phyloP scores from a whole-genome alignment of 2,888 invertebrate species.

The Chydorus sphaericus region DNA sequence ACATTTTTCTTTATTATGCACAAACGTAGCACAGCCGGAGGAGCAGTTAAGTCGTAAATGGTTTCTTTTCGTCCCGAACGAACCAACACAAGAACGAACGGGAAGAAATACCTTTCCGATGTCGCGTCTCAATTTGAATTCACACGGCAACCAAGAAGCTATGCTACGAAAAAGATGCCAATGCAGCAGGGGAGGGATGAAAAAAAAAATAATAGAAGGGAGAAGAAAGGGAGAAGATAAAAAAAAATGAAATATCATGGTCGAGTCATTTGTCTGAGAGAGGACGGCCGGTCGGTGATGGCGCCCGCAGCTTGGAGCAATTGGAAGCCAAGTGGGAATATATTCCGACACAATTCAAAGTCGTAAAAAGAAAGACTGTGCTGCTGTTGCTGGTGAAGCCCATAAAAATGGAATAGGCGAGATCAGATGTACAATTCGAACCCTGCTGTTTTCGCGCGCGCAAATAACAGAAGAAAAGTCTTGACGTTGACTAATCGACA shows the following conservation, averaged over 20 bases:
- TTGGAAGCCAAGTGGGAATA: background rate
- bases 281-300: background rate
- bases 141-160: background rate
- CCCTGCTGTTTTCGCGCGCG: no score
- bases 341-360: background rate
- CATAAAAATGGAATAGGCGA: no score
- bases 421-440: no score
- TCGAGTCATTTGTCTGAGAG: slow-evolving; percentile 5
- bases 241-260: slow-evolving; percentile 1
- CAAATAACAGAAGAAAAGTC: no score
- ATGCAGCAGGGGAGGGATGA: background rate
- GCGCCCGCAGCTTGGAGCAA: background rate
- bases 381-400: no score
- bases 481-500: no score
- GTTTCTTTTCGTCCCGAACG: background rate
- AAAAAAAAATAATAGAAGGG: background rate
- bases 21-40: background rate
- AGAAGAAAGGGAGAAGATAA: background rate
- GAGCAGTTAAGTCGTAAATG: slow-evolving; percentile 5
- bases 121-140: background rate
- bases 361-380: no score
- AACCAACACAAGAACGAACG: background rate
- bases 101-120: background rate
- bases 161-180: background rate
- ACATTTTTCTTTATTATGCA: background rate